Conservation (phyloP, 2,888 invertebrate genomes). For the Euzetes globulus region DNA sequence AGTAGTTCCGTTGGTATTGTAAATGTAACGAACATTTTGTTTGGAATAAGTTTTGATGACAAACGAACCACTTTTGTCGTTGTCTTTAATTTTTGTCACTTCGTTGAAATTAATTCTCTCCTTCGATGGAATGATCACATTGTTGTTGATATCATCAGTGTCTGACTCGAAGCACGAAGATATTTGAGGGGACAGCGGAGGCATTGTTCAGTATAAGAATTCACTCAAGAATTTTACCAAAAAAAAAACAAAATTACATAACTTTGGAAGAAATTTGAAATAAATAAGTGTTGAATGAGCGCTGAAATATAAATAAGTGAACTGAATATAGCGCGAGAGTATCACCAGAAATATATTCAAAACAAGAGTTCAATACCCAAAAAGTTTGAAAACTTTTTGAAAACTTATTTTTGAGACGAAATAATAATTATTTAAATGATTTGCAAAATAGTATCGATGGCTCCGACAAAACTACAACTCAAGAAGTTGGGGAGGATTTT, state of each 20-base stretch:
- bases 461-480: background rate
- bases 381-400: background rate
- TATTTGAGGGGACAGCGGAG: background rate
- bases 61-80: background rate
- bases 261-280: background rate
- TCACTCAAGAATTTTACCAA: background rate
- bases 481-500: slow-evolving; percentile 20
- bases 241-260: background rate
- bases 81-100: background rate
- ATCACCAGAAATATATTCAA: no score
- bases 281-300: no score
- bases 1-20: background rate
- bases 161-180: background rate
- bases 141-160: background rate
- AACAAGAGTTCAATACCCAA: background rate
- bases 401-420: background rate
- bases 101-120: background rate
- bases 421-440: background rate
- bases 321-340: no score
- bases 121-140: background rate
- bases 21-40: slow-evolving; percentile 18
- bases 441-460: slow-evolving; percentile 15
- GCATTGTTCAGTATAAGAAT: background rate
- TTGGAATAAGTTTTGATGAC: background rate
- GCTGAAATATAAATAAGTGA: no score